Conservation (phyloP, 2,888 invertebrate genomes). For the Lasius platythorax region DNA sequence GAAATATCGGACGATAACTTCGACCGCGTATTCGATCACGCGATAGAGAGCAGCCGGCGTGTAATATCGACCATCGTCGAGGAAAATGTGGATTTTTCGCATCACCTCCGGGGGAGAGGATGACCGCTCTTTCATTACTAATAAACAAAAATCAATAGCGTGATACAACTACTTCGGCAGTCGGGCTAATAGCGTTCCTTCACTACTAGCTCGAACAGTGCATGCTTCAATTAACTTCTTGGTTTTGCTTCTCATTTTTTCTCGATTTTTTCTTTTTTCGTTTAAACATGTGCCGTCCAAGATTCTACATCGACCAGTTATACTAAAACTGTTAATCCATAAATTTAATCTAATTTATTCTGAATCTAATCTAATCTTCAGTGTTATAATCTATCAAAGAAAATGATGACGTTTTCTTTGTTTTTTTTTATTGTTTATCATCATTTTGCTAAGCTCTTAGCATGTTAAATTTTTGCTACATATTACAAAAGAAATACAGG, state of each 20-base stretch:
- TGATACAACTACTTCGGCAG: neutral
- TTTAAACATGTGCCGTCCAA: neutral
- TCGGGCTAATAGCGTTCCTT: neutral
- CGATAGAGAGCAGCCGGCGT: neutral
- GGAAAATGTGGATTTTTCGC: neutral
- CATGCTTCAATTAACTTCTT: slow-evolving; percentile 7
- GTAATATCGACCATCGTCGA: neutral
- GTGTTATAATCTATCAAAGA: neutral
- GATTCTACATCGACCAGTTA: neutral
- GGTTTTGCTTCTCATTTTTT: neutral
- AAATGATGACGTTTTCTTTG: neutral
- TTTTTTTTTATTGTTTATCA: neutral
- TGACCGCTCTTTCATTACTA: neutral
- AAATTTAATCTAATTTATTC: neutral
- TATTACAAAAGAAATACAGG: neutral
- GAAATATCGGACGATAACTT: neutral
- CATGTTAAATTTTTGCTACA: neutral
- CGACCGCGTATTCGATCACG: neutral
- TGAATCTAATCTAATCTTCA: neutral
- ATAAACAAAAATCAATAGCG: neutral
- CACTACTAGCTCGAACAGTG: neutral
- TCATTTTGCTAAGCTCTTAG: neutral
- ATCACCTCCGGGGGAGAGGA: neutral
- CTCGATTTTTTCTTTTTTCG: neutral
- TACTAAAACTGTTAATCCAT: neutral